Base-by-base conservation (phyloP, 1,140 invertebrate genomes). In the Aphaenogaster floridana region DNA sequence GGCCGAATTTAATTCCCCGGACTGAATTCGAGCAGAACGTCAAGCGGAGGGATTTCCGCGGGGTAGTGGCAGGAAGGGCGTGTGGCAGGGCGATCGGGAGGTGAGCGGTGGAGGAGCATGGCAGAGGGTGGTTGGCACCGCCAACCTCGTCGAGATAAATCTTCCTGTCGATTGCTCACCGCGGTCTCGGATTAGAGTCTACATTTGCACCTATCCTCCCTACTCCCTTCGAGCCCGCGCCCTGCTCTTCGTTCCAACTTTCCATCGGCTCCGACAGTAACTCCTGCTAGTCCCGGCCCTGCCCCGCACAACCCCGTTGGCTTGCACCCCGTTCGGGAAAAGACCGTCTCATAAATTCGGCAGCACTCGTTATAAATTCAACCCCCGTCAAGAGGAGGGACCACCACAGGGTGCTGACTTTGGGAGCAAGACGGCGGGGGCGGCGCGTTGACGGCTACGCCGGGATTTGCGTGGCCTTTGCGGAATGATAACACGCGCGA, bases 141-240 rank as follows among this genome's bases (percentile, higher is more conserved):
- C 54, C 74, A 86, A 69, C 83, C 88, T 87, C 89, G 90, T 92
- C 87, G 87, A 93, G 92, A 93, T 93, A 93, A 93, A 93, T 93
- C 92, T 93, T 93, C 81, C 93, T 93, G 93, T 93, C 93, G 93
- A 93, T 93, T 92, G 92, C 90, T 93, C 93, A 92, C 92, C 91
- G 86, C 90, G 88, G 80, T 17, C 89, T 92, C 87, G 92, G 92
- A 93, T 93, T 93, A 93, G 92, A 93, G 92, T 93, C 93, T 92
- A 93, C 92, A 93, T 93, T 93, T 91, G 87, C 93, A 93, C 92
- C 92, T 93, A 91, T 84, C 86, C 90, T 78, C 63, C 72, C 76
- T 45, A 39, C 36, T 34, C 57, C 21, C 71, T 57, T 21, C 57
- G 28, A 34, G 54, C 42, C 39, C 48, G 13, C 77, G 45, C 76